These are phyloP conservation scores for Stomatorhinus walkeri DNA, from an alignment of 2,797 vertebrate species.

Conservation along the genomic window DNA sequence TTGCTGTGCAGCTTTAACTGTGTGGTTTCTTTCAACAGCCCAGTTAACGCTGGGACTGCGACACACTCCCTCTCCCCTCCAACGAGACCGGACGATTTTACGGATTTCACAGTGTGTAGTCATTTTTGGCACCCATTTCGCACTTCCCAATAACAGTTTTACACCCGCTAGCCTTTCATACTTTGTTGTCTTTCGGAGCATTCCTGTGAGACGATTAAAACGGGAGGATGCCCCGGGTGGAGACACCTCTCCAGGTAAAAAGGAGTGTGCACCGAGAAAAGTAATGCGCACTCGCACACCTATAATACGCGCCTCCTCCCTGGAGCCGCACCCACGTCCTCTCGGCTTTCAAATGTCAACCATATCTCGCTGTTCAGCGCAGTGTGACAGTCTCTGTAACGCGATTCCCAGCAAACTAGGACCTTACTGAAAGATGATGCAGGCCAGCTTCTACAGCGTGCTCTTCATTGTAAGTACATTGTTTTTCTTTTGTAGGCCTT, in stretches of 20 bases:
- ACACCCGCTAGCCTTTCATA: not conserved
- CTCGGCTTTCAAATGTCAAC: slow-evolving; percentile 13
- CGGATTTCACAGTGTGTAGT: not conserved
- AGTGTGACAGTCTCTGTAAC: not conserved
- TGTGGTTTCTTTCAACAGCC: not conserved
- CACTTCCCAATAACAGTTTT: not conserved
- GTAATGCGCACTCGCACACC: not conserved
- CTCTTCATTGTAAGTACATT: not conserved
- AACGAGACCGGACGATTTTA: not conserved
- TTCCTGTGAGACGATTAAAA: slow-evolving; percentile 2
- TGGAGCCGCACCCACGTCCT: not conserved
- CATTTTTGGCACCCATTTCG: not conserved
- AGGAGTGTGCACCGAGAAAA: not conserved
- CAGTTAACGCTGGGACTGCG: not conserved
- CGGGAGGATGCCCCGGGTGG: not conserved
- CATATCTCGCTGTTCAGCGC: not conserved
- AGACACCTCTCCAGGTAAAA: not conserved
- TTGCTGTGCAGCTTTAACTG: not conserved
- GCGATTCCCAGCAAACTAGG: not conserved
- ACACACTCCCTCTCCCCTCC: not conserved
- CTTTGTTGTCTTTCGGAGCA: not conserved
- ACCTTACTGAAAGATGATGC: not conserved
- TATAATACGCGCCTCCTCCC: not conserved
- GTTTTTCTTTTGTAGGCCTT: not conserved
- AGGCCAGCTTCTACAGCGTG: not conserved